Conservation (phyloP, 2,797 vertebrate species). For the Cirrhinus mrigala region DNA sequence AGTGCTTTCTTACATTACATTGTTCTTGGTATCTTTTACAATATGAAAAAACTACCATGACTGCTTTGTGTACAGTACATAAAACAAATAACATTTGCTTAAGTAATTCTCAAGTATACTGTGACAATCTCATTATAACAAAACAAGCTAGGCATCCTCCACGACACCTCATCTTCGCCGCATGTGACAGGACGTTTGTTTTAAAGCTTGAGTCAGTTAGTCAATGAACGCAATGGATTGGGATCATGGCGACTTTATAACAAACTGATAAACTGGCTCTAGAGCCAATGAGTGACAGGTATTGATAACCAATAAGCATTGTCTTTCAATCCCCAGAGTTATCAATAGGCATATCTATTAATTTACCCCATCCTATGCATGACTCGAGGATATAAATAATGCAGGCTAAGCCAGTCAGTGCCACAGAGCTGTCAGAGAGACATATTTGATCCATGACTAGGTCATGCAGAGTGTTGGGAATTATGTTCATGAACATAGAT, state of each 20-base stretch:
- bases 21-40: background rate
- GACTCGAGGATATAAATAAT: constrained; percentile 31
- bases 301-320: constrained; percentile 27
- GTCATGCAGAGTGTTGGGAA: constrained; percentile 24
- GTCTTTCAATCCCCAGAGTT: constrained; percentile 16
- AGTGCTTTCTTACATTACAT: background rate
- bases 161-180: constrained; percentile 24
- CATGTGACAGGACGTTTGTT: background rate
- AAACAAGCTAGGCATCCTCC: constrained; percentile 13
- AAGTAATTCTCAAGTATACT: background rate
- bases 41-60: background rate
- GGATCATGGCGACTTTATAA: constrained; percentile 30
- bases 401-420: constrained; percentile 4
- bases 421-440: background rate
- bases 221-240: constrained; percentile 25
- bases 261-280: constrained; percentile 32
- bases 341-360: constrained; percentile 36
- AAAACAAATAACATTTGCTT: background rate
- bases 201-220: constrained; percentile 23
- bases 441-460: constrained; percentile 22
- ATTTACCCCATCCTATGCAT: constrained; percentile 21
- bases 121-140: constrained; percentile 1
- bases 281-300: constrained; percentile 23
- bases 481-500: constrained; percentile 3
- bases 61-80: background rate